Base-by-base conservation (phyloP, 1,140 invertebrate genomes). In the Dendroctonus valens region DNA sequence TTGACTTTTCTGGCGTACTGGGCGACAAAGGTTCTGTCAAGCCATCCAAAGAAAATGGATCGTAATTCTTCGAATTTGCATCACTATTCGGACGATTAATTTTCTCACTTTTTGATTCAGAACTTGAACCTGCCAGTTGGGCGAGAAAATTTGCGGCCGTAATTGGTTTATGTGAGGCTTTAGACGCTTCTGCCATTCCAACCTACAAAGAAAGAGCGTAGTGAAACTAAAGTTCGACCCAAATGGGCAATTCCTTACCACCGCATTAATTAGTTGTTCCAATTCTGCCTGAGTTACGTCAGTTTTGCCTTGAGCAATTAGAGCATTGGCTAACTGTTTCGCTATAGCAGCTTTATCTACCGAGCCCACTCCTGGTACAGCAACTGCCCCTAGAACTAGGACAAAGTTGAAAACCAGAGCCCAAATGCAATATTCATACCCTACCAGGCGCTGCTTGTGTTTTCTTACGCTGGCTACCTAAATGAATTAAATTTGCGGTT, bases 201-300 rank as follows among this genome's bases (percentile, higher is more conserved):
- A 91, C 85, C 41, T 75, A 65, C 50, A 55, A 63, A 14, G 46
- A 38, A 55, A 40, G 26, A 26, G 26, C 26, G 26, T 2, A 26
- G 26, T 26, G 26, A 3, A 26, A 26, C 26, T 26, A 26, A 26
- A 26, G 26, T 26, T 2, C 26, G 26, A 26, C 26, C 26, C 26
- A 26, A 26, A 26, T 26, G 26, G 26, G 26, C 26, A 26, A 26
- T 26, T 83, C 69, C 85, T 82, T 38, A 91, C 85, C 14, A 91
- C 89, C 12, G 90, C 86, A 67, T 90, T 89, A 7, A 92, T 87
- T 2, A 93, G 79, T 53, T 86, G 85, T 74, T 90, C 88, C 50
- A 93, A 78, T 74, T 93, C 89, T 49, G 86, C 85, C 54, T 89
- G 85, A 4, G 87, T 86, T 1, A 93, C 86, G 77, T 92, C 86